Evolutionary conservation across 2,797 vertebrate species (phyloP).

Genomic region (Ciconia nigra): DNA sequence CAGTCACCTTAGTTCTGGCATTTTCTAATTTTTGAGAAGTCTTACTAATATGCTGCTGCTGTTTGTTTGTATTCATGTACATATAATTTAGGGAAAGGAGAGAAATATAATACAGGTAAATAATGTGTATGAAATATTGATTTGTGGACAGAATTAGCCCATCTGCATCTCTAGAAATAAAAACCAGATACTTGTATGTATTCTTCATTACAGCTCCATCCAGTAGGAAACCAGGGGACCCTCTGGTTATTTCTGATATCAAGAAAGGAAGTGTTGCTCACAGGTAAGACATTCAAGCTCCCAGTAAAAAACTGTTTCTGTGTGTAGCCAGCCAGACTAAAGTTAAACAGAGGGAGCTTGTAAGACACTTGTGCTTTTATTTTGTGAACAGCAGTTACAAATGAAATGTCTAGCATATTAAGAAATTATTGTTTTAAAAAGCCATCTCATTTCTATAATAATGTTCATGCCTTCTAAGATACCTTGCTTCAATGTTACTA

Average conservation of each 20-base stretch:
- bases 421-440: not conserved
- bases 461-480: not conserved
- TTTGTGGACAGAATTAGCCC: not conserved
- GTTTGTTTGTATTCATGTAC: not conserved
- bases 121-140: not conserved
- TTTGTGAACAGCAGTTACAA: not conserved
- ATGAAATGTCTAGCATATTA: not conserved
- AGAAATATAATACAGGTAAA: not conserved
- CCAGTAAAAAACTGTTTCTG: not conserved
- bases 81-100: not conserved
- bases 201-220: conserved; percentile 86
- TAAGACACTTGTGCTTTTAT: not conserved
- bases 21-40: not conserved
- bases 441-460: not conserved
- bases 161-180: not conserved
- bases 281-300: conserved; percentile 80
- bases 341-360: not conserved
- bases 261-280: conserved; percentile 98
- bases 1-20: not conserved
- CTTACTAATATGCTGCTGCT: not conserved
- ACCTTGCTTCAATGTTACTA: not conserved
- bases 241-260: conserved; percentile 98
- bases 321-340: not conserved
- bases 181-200: not conserved
- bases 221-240: conserved; percentile 92